A percentile compares a stretch with the other conserved stretches of the same genome.
These are phyloP conservation scores for Oryzias javanicus DNA, from an alignment of 2,113 vertebrate genomes.

Conservation along the genomic window DNA sequence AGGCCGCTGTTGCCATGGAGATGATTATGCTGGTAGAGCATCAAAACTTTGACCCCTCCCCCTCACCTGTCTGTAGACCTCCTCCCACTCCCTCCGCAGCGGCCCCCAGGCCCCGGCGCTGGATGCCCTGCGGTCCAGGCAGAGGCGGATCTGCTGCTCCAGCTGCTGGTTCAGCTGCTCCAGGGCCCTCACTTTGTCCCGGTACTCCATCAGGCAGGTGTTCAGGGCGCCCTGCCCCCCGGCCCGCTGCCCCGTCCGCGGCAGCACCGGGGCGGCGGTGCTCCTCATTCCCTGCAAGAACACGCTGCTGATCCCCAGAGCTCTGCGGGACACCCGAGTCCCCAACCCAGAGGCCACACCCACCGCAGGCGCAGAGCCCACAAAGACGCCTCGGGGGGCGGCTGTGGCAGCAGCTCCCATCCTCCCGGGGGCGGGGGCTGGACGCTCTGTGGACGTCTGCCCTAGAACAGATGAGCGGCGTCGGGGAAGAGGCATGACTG, in stretches of 20 bases:
- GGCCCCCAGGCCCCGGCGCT: slow-evolving; percentile 80
- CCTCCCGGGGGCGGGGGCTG: slow-evolving; percentile 49
- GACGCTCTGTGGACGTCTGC: slow-evolving; percentile 71
- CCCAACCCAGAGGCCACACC: slow-evolving; percentile 76
- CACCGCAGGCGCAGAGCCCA: slow-evolving; percentile 71
- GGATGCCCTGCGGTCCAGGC: slow-evolving; percentile 84
- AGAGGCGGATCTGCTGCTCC: slow-evolving; percentile 85
- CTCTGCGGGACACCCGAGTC: slow-evolving; percentile 86
- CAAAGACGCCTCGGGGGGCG: slow-evolving; percentile 78
- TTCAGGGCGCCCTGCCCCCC: slow-evolving; percentile 74
- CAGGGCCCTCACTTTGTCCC: slow-evolving; percentile 87
- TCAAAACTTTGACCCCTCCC: too few species aligned
- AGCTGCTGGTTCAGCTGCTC: slow-evolving; percentile 90
- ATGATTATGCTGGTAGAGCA: too few species aligned
- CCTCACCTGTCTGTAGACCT: slow-evolving; percentile 79
- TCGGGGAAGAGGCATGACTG: slow-evolving; percentile 84
- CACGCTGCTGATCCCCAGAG: slow-evolving; percentile 92
- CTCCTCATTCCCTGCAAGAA: slow-evolving; percentile 90
- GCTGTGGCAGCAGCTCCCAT: slow-evolving; percentile 4
- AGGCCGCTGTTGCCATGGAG: too few species aligned
- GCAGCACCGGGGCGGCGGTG: slow-evolving; percentile 72
- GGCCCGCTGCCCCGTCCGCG: slow-evolving; percentile 71
- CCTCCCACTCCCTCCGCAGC: slow-evolving; percentile 83
- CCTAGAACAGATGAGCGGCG: slow-evolving; percentile 84
- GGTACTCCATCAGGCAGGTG: slow-evolving; percentile 86